Evolutionary conservation across 2,113 vertebrate species (phyloP).

Genomic region (Thomomys bottae): DNA sequence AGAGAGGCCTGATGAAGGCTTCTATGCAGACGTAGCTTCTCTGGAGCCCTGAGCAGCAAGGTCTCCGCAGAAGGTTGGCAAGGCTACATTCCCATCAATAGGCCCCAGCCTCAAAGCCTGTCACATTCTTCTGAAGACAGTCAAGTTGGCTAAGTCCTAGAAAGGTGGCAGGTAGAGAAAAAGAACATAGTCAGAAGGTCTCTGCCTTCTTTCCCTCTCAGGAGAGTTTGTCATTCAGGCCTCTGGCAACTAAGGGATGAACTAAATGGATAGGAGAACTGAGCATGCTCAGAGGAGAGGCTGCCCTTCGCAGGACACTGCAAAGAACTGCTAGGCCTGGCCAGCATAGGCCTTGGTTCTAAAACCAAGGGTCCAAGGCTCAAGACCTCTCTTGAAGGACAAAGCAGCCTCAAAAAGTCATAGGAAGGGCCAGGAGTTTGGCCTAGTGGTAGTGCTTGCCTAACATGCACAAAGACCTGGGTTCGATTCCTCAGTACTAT

Average conservation of each 20-base stretch:
- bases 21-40: not conserved
- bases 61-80: not conserved
- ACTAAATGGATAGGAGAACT: conserved; percentile 39
- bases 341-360: not conserved
- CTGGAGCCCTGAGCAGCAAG: not conserved
- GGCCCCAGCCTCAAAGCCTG: not conserved
- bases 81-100: not conserved
- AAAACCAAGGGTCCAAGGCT: not conserved
- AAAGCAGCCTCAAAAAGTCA: not conserved
- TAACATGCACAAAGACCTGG: too few relatives aligned
- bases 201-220: not conserved
- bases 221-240: conserved; percentile 13
- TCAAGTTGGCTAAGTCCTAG: not conserved
- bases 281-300: conserved; percentile 79
- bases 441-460: too few relatives aligned
- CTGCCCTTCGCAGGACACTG: conserved; percentile 85
- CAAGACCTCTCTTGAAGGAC: not conserved
- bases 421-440: too few relatives aligned
- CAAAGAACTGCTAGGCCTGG: conserved; percentile 72
- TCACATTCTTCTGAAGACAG: not conserved
- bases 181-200: not conserved
- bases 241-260: conserved; percentile 1
- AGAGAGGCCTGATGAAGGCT: too few relatives aligned
- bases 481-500: too few relatives aligned
- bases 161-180: not conserved